Evolutionary conservation across 92 coral and sea anemone species (phyloP).

Genomic region (Phenganax marumi): DNA sequence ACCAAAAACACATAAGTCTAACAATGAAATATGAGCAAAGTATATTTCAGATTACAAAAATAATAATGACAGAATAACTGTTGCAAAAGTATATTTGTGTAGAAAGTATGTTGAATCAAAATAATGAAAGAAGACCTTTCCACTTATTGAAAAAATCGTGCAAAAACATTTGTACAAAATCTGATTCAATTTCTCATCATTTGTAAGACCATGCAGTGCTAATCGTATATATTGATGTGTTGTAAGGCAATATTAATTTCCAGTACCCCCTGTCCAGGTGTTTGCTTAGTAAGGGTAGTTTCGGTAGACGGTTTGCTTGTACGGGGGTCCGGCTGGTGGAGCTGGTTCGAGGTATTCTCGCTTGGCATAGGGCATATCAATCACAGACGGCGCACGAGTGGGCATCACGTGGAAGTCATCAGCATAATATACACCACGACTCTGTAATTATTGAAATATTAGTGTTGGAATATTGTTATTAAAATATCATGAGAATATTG

Average conservation of each 20-base stretch:
- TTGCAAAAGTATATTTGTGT: not conserved
- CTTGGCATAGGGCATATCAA: slow-evolving; percentile 34
- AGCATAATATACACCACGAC: not conserved
- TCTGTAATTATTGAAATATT: not conserved
- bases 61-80: not conserved
- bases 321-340: slow-evolving; percentile 26
- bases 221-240: not conserved
- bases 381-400: slow-evolving; percentile 34
- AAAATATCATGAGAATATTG: not conserved
- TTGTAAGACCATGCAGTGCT: not conserved
- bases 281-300: slow-evolving; percentile 36
- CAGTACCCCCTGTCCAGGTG: not conserved
- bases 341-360: slow-evolving; percentile 29
- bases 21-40: not conserved
- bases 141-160: not conserved
- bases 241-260: not conserved
- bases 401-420: slow-evolving; percentile 24
- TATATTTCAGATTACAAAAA: not conserved
- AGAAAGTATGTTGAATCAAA: not conserved
- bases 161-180: slow-evolving; percentile 1
- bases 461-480: not conserved
- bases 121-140: not conserved
- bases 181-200: not conserved
- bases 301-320: slow-evolving; percentile 43
- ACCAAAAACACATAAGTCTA: no score